phyloP scores from a whole-genome alignment of 1,140 invertebrate species.

The Drosophila kurseongensis region DNA sequence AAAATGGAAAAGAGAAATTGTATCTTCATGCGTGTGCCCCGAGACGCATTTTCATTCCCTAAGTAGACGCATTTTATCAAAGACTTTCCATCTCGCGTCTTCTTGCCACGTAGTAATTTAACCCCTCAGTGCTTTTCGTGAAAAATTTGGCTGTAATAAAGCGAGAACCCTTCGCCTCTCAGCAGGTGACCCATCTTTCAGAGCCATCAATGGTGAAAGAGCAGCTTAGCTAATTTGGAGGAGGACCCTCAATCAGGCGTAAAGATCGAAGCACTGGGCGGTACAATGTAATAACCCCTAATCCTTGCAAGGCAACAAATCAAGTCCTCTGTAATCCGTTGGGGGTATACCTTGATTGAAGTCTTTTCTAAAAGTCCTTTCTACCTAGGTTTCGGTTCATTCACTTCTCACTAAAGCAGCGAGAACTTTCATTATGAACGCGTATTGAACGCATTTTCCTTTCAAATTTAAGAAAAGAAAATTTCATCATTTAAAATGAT shows the following conservation, averaged over 20 bases:
- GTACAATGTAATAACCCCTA: slow-evolving; percentile 25
- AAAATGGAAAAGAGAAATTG: slow-evolving; percentile 23
- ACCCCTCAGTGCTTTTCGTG: slow-evolving; percentile 51
- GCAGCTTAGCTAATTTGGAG: slow-evolving; percentile 32
- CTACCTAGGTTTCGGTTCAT: slow-evolving; percentile 1
- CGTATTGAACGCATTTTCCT: not conserved
- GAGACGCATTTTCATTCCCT: slow-evolving; percentile 41
- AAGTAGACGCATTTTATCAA: slow-evolving; percentile 62
- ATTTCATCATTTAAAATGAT: no score
- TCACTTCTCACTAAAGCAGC: not conserved
- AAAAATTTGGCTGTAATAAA: slow-evolving; percentile 32
- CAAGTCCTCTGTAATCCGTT: slow-evolving; percentile 13
- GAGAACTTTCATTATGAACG: slow-evolving; percentile 8
- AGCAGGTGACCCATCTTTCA: slow-evolving; percentile 33
- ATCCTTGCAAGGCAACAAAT: slow-evolving; percentile 24
- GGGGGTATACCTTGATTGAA: slow-evolving; percentile 20
- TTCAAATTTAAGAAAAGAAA: not conserved
- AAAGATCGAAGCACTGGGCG: slow-evolving; percentile 16
- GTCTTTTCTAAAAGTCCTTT: slow-evolving; percentile 11
- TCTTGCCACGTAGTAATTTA: slow-evolving; percentile 58
- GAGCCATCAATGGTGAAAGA: slow-evolving; percentile 4
- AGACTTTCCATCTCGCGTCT: slow-evolving; percentile 54
- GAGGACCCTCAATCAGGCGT: slow-evolving; percentile 25
- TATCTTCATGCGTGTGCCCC: slow-evolving; percentile 61
- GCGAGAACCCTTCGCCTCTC: slow-evolving; percentile 21